phyloP scores from a whole-genome alignment of 2,797 vertebrate species.

The Helostoma temminkii region DNA sequence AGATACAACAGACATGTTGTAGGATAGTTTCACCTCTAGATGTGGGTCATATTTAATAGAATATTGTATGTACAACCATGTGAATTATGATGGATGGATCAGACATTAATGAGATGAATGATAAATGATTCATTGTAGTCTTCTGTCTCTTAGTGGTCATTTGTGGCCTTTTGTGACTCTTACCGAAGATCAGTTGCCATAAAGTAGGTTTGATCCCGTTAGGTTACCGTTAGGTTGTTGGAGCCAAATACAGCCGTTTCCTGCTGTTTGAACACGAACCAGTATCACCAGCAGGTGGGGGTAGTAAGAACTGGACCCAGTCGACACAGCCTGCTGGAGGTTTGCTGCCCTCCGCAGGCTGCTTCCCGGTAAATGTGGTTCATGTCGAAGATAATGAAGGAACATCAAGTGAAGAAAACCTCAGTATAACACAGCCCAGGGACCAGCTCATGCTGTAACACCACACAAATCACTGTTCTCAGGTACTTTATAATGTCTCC shows the following conservation, averaged over 20 bases:
- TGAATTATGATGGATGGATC: no score
- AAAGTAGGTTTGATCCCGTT: no score
- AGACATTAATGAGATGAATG: no score
- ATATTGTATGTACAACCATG: no score
- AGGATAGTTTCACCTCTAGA: no score
- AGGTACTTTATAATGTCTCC: accelerated
- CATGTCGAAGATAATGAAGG: slow-evolving; percentile 44
- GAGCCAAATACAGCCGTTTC: not conserved
- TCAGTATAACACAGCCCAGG: not conserved
- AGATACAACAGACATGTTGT: no score
- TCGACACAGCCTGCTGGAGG: not conserved
- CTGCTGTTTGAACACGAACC: not conserved
- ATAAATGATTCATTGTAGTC: no score
- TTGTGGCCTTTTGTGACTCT: no score
- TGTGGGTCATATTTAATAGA: no score
- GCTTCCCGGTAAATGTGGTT: slow-evolving; percentile 27
- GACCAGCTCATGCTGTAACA: not conserved
- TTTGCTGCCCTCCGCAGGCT: slow-evolving; percentile 75
- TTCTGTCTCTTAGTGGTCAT: no score
- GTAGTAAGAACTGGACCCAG: not conserved
- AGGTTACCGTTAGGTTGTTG: no score
- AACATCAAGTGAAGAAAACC: slow-evolving; percentile 34
- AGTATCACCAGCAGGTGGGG: slow-evolving; percentile 34
- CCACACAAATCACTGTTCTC: accelerated
- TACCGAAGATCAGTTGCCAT: no score